Evolutionary conservation across 2,797 vertebrate genomes (phyloP).

Genomic region (Chelonia mydas): DNA sequence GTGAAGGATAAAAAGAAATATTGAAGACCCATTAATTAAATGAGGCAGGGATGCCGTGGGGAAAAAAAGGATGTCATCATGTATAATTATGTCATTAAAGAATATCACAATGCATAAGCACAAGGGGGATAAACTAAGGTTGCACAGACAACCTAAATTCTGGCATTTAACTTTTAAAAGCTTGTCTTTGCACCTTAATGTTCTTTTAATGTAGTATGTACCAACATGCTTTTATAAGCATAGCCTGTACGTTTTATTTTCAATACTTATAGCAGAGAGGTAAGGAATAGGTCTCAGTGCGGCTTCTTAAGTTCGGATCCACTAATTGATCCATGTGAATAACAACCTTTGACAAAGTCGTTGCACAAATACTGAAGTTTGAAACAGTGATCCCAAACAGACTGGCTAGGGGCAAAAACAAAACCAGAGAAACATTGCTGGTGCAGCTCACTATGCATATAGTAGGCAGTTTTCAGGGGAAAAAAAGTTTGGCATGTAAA

Average conservation of each 20-base stretch:
- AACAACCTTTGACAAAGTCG: neutral
- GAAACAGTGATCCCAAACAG: neutral
- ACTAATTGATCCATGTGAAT: neutral
- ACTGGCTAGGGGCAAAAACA: neutral
- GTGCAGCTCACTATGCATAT: neutral
- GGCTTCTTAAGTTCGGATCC: neutral
- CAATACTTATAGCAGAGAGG: neutral
- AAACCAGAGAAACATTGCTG: constrained; percentile 20
- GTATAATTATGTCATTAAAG: neutral
- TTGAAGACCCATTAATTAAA: neutral
- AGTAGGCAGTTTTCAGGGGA: neutral
- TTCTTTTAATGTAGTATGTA: neutral
- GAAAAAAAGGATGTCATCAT: neutral
- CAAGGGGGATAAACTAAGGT: neutral
- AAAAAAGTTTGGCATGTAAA: neutral
- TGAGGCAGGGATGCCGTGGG: neutral
- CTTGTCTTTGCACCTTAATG: neutral
- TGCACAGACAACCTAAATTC: neutral
- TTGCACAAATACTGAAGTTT: neutral
- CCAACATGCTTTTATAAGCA: neutral
- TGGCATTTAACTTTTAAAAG: neutral
- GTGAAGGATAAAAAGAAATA: no score
- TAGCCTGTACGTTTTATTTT: neutral
- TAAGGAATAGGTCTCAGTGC: neutral
- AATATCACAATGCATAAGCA: no score